Evolutionary conservation across 2,797 vertebrate genomes (phyloP), one percentile per base, ranked within the genome.

Genomic region (Cryptoblepharus egeriae): DNA sequence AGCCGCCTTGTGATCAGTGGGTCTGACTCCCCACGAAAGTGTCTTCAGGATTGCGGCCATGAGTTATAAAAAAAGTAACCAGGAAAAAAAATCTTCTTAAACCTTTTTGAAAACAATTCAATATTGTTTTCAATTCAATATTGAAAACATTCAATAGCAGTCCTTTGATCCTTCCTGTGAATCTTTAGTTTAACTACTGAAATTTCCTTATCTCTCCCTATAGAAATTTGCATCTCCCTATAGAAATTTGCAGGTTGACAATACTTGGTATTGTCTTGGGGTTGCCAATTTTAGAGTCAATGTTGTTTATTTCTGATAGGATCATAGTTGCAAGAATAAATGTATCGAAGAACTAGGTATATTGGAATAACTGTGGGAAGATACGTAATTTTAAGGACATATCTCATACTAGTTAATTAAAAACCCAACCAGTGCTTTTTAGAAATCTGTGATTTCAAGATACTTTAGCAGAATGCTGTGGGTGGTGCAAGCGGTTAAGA

Each of bases 351-450:
- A 72, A 89, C 85, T 77, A 9, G 28, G 80, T 18, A 49, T 79
- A 9, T 3, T 0, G 5, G 74, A 77, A 15, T 5, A 83, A 89
- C 81, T 75, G 13, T 1, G 42, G 58, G 13, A 10, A 67, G 16
- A 13, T 87, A n/a, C n/a, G n/a, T n/a, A 22, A 49, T 12, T 83
- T 82, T 10, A 9, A 10, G 3, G 1, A 67, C 85, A 30, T 84
- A 30, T 83, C 81, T 88, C 61, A 63, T 52, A 75, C 1, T 70
- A 30, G 80, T 67, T 7, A 82, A 24, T 88, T 20, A 35, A 37
- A 76, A 87, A 90, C 1, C 2, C 5, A 90, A 5, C 2, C 5
- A 42, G 68, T 42, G 24, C 26, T 68, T 26, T 7, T 22, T 39
- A 42, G 37, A 2, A 18, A 8, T 67, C 22, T 69, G 39, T 39